Evolutionary conservation across 2,888 invertebrate species (phyloP).

Genomic region (Nesidiocoris tenuis): DNA sequence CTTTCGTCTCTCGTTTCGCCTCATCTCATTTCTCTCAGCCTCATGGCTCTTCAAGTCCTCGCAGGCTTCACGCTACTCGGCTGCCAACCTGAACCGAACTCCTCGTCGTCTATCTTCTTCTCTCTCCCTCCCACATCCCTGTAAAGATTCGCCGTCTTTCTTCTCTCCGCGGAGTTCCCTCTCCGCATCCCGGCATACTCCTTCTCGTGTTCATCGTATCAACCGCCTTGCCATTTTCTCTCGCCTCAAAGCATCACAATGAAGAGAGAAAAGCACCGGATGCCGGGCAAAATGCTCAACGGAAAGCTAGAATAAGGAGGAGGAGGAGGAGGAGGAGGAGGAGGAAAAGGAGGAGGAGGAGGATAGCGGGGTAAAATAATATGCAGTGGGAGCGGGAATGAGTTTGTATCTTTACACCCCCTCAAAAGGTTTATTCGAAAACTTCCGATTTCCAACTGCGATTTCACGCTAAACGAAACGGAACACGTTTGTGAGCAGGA

Average conservation of each 20-base stretch:
- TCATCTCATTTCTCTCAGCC: conserved; percentile 14
- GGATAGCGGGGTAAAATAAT: too few relatives aligned
- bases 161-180: background rate
- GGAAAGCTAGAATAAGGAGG: background rate
- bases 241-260: background rate
- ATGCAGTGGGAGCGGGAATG: too few relatives aligned
- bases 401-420: too few relatives aligned
- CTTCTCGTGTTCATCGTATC: background rate
- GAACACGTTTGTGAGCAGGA: too few relatives aligned
- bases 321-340: too few relatives aligned
- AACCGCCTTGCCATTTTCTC: background rate
- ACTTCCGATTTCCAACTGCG: too few relatives aligned
- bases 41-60: too few relatives aligned
- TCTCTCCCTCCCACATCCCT: conserved; percentile 12
- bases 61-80: background rate
- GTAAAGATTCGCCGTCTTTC: background rate
- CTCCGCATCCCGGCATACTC: too few relatives aligned
- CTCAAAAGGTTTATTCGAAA: too few relatives aligned
- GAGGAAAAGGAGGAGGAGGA: too few relatives aligned
- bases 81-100: background rate
- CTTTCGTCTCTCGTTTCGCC: conserved; percentile 9
- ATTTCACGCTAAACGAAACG: too few relatives aligned
- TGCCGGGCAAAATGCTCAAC: background rate
- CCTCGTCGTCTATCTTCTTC: conserved; percentile 24
- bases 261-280: background rate